These are phyloP conservation scores for Pseudopleuronectes americanus DNA, from an alignment of 2,797 vertebrate species.

Conservation along the genomic window DNA sequence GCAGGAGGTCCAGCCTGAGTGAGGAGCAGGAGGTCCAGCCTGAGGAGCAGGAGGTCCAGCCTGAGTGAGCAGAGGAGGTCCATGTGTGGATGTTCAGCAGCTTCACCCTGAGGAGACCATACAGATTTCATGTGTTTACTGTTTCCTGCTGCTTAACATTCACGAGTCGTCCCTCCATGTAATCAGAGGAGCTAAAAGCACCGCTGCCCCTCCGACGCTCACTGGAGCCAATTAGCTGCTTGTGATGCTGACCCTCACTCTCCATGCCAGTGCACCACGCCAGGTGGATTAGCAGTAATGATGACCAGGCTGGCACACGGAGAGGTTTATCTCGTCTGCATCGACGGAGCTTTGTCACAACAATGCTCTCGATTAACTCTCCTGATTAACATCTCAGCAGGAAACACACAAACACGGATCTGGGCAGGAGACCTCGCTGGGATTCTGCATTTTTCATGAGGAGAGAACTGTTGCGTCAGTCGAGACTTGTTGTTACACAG, in stretches of 20 bases:
- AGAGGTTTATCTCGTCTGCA: not conserved
- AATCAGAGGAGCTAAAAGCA: slow-evolving; percentile 23
- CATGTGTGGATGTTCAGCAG: slow-evolving; percentile 1
- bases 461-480: no score
- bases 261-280: not conserved
- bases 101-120: slow-evolving; percentile 24
- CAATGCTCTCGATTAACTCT: not conserved
- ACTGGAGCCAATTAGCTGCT: slow-evolving; percentile 38
- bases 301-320: slow-evolving; percentile 18
- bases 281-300: slow-evolving; percentile 27
- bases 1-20: no score
- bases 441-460: no score
- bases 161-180: not conserved
- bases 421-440: no score
- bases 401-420: not conserved
- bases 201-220: not conserved
- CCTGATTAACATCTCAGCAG: slow-evolving; percentile 2
- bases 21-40: no score
- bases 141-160: slow-evolving; percentile 27
- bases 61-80: no score
- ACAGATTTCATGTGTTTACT: slow-evolving; percentile 18
- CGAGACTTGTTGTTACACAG: no score
- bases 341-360: not conserved
- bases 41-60: no score
- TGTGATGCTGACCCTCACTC: slow-evolving; percentile 23